These are phyloP conservation scores for Fissipunctia ypsillon DNA, from an alignment of 2,888 invertebrate species.

Conservation along the genomic window DNA sequence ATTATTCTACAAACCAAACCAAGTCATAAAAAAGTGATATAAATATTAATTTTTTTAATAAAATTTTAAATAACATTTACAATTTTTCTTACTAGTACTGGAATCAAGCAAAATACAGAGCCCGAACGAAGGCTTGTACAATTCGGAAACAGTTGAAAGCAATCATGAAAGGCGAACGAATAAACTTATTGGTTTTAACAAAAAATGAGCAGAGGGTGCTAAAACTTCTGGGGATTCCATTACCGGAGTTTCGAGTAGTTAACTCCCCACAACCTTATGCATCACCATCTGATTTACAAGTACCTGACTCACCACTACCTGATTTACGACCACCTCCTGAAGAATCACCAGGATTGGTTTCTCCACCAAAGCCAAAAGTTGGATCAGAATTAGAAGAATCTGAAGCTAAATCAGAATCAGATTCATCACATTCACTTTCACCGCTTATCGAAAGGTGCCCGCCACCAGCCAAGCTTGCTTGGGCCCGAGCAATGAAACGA, in stretches of 20 bases:
- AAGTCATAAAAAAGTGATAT: background rate
- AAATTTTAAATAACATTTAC: background rate
- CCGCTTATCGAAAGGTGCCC: slow-evolving; percentile 4
- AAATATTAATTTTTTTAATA: background rate
- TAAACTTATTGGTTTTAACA: slow-evolving; percentile 23
- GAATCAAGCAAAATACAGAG: slow-evolving; percentile 22
- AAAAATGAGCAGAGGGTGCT: slow-evolving; percentile 12
- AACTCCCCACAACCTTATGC: background rate
- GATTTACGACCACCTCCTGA: background rate
- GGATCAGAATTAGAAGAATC: background rate
- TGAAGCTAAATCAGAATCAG: slow-evolving; percentile 14
- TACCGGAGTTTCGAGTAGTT: slow-evolving; percentile 20
- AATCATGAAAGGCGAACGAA: slow-evolving; percentile 10
- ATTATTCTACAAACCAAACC: slow-evolving; percentile 2
- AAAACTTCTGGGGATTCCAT: slow-evolving; percentile 9
- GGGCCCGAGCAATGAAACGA: background rate
- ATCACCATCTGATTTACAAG: background rate
- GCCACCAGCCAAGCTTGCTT: slow-evolving; percentile 1
- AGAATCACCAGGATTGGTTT: slow-evolving; percentile 7
- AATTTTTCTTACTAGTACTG: slow-evolving; percentile 10
- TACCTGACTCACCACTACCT: background rate
- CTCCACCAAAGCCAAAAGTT: background rate
- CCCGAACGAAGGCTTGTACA: slow-evolving; percentile 2
- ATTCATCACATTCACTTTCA: background rate
- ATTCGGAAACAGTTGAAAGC: slow-evolving; percentile 28